Evolutionary conservation across 1,140 invertebrate genomes (phyloP).

Genomic region (Ridgeia piscesae): DNA sequence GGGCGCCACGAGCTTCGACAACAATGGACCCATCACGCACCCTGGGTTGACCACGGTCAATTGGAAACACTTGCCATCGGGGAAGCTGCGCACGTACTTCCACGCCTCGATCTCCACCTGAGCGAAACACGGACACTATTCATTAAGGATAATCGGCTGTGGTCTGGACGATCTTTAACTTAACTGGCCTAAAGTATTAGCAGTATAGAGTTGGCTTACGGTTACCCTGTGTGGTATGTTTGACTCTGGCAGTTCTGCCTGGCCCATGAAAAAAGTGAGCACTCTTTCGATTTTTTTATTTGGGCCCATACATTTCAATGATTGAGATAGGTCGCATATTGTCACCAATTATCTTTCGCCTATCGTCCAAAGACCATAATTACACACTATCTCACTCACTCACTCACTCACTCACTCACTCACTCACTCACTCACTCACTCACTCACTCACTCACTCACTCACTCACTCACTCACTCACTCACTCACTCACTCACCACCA

Average conservation of each 20-base stretch:
- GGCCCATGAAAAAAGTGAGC: background rate
- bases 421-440: conserved; percentile 19
- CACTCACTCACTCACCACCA: too few relatives aligned
- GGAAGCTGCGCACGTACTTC: background rate
- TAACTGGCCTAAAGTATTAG: too few relatives aligned
- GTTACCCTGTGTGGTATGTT: too few relatives aligned
- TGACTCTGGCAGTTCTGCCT: background rate
- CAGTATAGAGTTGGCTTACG: too few relatives aligned
- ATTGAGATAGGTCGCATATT: too few relatives aligned
- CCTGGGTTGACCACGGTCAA: background rate
- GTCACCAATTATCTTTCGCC: too few relatives aligned
- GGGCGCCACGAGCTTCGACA: background rate
- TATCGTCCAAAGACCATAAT: too few relatives aligned
- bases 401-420: background rate
- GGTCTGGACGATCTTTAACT: too few relatives aligned
- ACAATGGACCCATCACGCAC: background rate
- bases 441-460: conserved; percentile 13
- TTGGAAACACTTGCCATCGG: conserved; percentile 31
- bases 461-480: too few relatives aligned
- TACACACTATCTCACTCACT: conserved; percentile 7
- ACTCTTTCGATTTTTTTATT: background rate
- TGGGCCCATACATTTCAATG: too few relatives aligned
- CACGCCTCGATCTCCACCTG: background rate
- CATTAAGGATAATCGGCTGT: too few relatives aligned
- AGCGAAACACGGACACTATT: background rate